These are phyloP conservation scores for Liopterus haemorrhoidalis DNA, from an alignment of 2,888 invertebrate species.

Conservation along the genomic window DNA sequence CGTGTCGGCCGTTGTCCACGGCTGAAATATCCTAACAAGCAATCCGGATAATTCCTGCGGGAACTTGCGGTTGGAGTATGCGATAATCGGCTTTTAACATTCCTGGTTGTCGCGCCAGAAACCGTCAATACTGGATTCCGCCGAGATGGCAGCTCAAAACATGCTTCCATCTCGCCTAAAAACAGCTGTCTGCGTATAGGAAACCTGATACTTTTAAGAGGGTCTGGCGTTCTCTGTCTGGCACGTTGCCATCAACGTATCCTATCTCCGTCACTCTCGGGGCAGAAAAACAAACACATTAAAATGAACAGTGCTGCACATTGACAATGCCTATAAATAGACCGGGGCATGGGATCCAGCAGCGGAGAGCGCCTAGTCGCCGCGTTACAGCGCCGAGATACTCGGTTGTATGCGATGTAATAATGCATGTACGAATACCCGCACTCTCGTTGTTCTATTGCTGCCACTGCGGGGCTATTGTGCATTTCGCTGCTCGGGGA, in stretches of 20 bases:
- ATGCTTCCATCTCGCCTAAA: conserved; percentile 39
- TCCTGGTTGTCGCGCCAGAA: conserved; percentile 21
- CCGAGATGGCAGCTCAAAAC: conserved; percentile 17
- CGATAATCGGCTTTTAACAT: conserved; percentile 1
- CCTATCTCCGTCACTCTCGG: conserved; percentile 38
- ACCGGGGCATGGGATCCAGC: conserved; percentile 36
- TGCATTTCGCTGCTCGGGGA: neutral
- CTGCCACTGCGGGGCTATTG: neutral
- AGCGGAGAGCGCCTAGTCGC: neutral
- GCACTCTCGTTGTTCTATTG: neutral
- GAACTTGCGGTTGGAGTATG: too few species aligned
- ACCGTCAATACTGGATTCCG: conserved; percentile 39
- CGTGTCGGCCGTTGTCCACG: too few species aligned
- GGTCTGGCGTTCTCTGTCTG: conserved; percentile 37
- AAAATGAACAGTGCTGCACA: conserved; percentile 48
- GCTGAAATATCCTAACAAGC: too few species aligned
- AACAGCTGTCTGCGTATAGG: conserved; percentile 47
- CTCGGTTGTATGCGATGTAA: neutral
- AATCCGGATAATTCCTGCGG: too few species aligned
- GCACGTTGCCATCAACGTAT: conserved; percentile 26
- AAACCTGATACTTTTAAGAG: conserved; percentile 49
- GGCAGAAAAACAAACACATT: conserved; percentile 48
- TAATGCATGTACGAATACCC: neutral
- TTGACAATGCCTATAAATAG: conserved; percentile 49
- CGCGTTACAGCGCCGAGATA: conserved; percentile 1